Evolutionary conservation across 2,113 vertebrate species (phyloP), one percentile per base, ranked within the genome.

Genomic region (Eleginops maclovinus): DNA sequence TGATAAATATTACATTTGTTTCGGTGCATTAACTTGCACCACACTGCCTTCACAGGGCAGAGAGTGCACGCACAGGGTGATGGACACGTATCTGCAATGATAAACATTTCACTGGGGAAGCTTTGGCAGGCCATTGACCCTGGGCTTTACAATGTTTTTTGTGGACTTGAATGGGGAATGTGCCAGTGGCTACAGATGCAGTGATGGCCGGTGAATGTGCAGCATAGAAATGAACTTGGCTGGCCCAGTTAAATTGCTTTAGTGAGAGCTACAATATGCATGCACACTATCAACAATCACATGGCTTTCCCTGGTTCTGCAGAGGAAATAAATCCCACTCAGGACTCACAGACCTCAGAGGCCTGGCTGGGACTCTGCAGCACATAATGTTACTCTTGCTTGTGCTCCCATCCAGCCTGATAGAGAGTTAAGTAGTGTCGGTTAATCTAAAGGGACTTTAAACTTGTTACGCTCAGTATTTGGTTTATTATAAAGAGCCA

Each of bases 161-260:
- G 81, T 89, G 72, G 21, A 24, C 44, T 53, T 91, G 77, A 87
- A 87, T 87, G 72, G 85, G 69, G 91, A 92, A 88, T 62, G 80
- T 89, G 79, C 90, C 77, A 82, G 89, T 83, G 36, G 75, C 78
- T 85, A 61, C 82, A 88, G 66, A 87, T 76, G 84, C 85, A 58
- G 65, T 44, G 60, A 59, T 61, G 81, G 77, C 62, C 16, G 72
- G 40, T 75, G 82, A 68, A 78, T 79, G 89, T 87, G 88, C 72
- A 46, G 79, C 85, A 90, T 84, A 67, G 75, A 73, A 82, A 91
- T 84, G 46, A 89, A 90, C 87, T 87, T 81, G 75, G 71, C 86
- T 87, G 82, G 62, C 71, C 79, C 73, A 80, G 64, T 85, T 83
- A 62, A n/a, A 62, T 68, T 83, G 77, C 64, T 67, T 59, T 66